Evolutionary conservation across 2,888 invertebrate genomes (phyloP).

Genomic region (Torymus aiolomorphi): DNA sequence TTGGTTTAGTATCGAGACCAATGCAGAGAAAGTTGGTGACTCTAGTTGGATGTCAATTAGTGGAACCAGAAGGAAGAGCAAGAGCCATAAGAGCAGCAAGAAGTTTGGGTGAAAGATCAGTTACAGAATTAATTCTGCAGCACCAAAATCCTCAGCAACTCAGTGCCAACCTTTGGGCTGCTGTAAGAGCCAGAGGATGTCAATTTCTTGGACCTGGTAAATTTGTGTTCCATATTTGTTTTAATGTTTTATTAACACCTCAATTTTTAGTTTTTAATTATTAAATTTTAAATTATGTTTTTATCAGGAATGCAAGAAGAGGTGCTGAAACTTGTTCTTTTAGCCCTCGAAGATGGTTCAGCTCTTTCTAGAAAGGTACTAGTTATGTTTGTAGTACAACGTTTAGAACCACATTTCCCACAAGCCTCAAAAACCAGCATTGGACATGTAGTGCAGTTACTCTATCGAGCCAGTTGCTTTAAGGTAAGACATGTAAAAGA

Average conservation of each 20-base stretch:
- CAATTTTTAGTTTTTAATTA: too few relatives aligned
- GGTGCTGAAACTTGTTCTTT: conserved; percentile 93
- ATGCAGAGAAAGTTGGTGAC: conserved; percentile 97
- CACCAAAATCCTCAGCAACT: conserved; percentile 98
- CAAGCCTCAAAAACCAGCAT: conserved; percentile 99
- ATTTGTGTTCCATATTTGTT: too few relatives aligned
- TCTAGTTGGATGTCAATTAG: conserved; percentile 93
- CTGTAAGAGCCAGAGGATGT: conserved; percentile 96
- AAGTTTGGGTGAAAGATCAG: conserved; percentile 95
- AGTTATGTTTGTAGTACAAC: conserved; percentile 99
- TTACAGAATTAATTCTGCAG: conserved; percentile 94
- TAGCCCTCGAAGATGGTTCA: conserved; percentile 96
- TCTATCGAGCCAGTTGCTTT: conserved; percentile 98
- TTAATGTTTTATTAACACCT: too few relatives aligned
- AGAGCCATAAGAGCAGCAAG: conserved; percentile 89
- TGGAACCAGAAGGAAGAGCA: conserved; percentile 91
- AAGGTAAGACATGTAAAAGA: conserved; percentile 80
- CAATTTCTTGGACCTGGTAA: conserved; percentile 95
- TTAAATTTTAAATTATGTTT: too few relatives aligned
- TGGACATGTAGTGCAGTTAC: conserved; percentile 97
- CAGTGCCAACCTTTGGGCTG: conserved; percentile 96
- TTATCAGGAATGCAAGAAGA: conserved; percentile 96
- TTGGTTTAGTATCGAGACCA: conserved; percentile 85
- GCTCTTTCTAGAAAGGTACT: conserved; percentile 94
- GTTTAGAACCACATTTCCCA: conserved; percentile 95